Evolutionary conservation across 2,797 vertebrate species (phyloP), one percentile per base, ranked within the genome.

Genomic region (Urosaurus nigricauda): DNA sequence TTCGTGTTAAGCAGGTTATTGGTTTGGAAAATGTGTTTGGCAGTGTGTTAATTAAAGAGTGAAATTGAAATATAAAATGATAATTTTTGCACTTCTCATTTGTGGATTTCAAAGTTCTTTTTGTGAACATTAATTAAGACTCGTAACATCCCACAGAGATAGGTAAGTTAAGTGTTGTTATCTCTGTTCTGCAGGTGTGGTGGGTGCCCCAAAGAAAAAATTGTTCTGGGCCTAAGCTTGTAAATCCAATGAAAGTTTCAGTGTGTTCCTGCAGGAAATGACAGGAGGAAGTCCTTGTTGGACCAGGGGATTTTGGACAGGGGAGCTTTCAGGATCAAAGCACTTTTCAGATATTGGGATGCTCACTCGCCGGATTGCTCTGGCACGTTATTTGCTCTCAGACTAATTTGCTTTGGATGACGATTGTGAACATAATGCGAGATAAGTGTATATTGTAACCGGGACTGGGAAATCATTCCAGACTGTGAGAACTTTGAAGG

Each of bases 61-160:
- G 63, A 90, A 95, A 94, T 90, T 75, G 53, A 75, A 87, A 84
- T 90, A 85, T 56, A 87, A 86, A 89, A 87, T 79, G 71, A 14
- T 87, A 2, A 0, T 65, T 87, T 37, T 78, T 91, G 80, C 0
- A 51, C 35, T 91, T 90, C 87, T 91, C 91, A 88, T 93, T 88
- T 94, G 6, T 82, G 73, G 80, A 75, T 83, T 91, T 90, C 93
- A 92, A 87, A 89, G 86, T 90, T 90, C 86, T 88, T 93, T 37
- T 94, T 93, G 82, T 63, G 92, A 92, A 85, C 58, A 94, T 93
- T 94, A 94, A 91, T 93, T 93, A 94, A 93, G 47, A 86, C 89
- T 92, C 80, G 81, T 87, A 88, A 89, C 40, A 85, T 86, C 86
- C 87, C 91, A 82, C 87, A 86, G 91, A 94, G 74, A 60, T 90